These are phyloP conservation scores for Acronicta psi DNA, from an alignment of 2,888 invertebrate species.

Conservation along the genomic window DNA sequence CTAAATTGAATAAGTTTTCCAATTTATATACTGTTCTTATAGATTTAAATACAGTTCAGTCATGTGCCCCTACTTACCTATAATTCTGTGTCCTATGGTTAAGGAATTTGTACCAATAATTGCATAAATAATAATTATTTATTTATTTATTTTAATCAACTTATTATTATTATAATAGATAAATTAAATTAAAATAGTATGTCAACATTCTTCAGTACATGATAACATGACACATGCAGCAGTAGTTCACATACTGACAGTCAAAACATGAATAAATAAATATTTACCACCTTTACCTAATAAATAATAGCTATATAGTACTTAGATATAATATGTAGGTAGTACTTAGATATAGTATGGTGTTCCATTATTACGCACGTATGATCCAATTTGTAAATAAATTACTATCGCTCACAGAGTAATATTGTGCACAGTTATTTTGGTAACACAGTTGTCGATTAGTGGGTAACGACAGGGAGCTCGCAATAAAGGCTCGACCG, in stretches of 20 bases:
- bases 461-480: constrained; percentile 82
- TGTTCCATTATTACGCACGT: constrained; percentile 22
- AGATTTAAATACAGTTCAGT: constrained; percentile 5
- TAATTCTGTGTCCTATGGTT: constrained; percentile 16
- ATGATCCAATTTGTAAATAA: constrained; percentile 52
- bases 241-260: no score
- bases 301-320: background rate
- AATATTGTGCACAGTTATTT: constrained; percentile 79
- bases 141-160: no score
- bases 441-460: constrained; percentile 85
- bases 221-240: no score
- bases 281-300: no score
- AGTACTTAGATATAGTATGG: no score
- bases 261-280: no score
- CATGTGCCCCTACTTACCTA: constrained; percentile 5
- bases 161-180: no score
- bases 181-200: no score
- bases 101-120: constrained; percentile 9
- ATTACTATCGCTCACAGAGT: constrained; percentile 56
- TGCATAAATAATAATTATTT: no score
- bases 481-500: constrained; percentile 79
- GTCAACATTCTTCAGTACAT: no score
- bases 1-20: constrained; percentile 20
- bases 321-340: no score
- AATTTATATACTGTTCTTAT: constrained; percentile 15